phyloP scores from a whole-genome alignment of 2,797 vertebrate species.

The Cetoscarus ocellatus region DNA sequence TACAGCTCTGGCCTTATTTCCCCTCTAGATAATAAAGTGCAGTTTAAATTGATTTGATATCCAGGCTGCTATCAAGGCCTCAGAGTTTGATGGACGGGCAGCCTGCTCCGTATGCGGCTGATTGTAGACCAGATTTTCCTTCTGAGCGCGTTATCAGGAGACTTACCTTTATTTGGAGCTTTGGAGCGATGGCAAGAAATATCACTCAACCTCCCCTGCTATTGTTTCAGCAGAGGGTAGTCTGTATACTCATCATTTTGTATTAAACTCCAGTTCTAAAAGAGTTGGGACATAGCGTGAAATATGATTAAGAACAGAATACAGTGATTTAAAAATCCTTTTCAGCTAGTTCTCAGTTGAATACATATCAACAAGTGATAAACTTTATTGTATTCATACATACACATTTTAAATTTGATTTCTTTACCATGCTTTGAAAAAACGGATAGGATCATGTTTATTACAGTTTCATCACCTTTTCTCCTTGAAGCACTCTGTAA shows the following conservation, averaged over 20 bases:
- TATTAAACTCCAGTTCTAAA: too few species aligned
- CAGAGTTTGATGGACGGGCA: constrained; percentile 37
- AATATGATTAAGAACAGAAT: too few species aligned
- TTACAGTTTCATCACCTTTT: too few species aligned
- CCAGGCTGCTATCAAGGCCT: constrained; percentile 7
- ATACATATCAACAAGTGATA: too few species aligned
- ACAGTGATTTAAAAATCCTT: too few species aligned
- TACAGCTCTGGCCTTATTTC: not conserved
- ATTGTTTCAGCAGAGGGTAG: constrained; percentile 24
- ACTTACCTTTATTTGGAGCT: constrained; percentile 70
- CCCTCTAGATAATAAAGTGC: not conserved
- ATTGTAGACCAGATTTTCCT: constrained; percentile 43
- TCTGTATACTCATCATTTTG: constrained; percentile 15
- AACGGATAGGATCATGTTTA: too few species aligned
- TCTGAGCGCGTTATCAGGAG: constrained; percentile 54
- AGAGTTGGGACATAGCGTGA: too few species aligned
- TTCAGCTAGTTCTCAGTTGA: too few species aligned
- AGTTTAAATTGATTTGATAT: constrained; percentile 1
- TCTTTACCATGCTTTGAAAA: too few species aligned
- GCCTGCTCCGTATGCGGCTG: constrained; percentile 41
- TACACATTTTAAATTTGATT: too few species aligned
- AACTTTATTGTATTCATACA: too few species aligned
- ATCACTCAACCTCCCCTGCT: constrained; percentile 24
- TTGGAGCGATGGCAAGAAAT: constrained; percentile 58
- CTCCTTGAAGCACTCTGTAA: too few species aligned